These are phyloP conservation scores for Vollenhovia emeryi DNA, from an alignment of 1,140 invertebrate genomes.

Conservation along the genomic window DNA sequence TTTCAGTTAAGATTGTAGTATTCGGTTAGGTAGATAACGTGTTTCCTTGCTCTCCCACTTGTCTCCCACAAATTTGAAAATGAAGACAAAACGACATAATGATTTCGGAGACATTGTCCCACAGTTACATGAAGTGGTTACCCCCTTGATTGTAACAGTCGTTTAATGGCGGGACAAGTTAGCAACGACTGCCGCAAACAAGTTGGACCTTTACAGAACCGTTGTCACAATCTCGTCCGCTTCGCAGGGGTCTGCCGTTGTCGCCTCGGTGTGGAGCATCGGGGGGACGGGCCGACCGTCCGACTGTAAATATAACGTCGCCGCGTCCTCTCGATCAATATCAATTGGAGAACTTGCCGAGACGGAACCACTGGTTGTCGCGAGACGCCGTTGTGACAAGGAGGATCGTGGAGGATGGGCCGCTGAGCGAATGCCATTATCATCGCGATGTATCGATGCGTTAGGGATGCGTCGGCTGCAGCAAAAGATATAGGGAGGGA, in stretches of 20 bases:
- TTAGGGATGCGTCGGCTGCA: background rate
- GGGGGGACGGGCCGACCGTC: background rate
- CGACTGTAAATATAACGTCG: background rate
- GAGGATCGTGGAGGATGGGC: conserved; percentile 50
- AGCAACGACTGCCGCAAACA: conserved; percentile 49
- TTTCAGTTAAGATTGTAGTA: too few relatives aligned
- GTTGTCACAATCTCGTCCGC: conserved; percentile 29
- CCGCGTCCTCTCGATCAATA: conserved; percentile 55
- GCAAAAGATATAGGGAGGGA: background rate
- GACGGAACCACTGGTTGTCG: conserved; percentile 30
- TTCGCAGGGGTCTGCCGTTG: conserved; percentile 60
- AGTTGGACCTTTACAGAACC: conserved; percentile 56
- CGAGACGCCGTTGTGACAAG: conserved; percentile 39
- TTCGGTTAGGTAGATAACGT: too few relatives aligned
- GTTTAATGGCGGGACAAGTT: conserved; percentile 58
- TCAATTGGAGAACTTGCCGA: conserved; percentile 22
- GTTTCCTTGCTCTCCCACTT: too few relatives aligned
- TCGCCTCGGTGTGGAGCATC: background rate
- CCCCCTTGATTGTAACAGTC: conserved; percentile 60
- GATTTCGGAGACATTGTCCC: too few relatives aligned
- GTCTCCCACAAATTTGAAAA: too few relatives aligned
- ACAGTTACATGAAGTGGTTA: too few relatives aligned
- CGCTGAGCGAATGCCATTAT: conserved; percentile 33
- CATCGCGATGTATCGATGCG: conserved; percentile 43
- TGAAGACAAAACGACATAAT: too few relatives aligned